Conservation (phyloP, 1,140 invertebrate genomes). For the Platyscapa corneri region DNA sequence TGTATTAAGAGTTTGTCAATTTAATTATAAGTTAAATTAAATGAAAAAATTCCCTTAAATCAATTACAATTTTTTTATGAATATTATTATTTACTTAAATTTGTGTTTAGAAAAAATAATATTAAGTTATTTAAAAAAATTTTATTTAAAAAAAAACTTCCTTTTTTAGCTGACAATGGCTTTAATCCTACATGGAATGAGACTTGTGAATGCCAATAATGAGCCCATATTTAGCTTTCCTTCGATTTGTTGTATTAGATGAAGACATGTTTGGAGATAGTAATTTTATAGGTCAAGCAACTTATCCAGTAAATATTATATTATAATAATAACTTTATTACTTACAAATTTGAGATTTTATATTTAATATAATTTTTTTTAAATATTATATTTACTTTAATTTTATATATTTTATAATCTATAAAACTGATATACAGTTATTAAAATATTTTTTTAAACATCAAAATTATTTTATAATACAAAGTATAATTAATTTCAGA, state of each 20-base stretch:
- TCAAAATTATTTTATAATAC: not conserved
- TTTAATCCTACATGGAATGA: constrained; percentile 97
- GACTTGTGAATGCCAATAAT: constrained; percentile 88
- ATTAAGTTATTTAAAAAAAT: not conserved
- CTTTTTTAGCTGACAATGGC: constrained; percentile 92
- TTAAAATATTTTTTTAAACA: not conserved
- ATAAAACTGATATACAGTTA: not conserved
- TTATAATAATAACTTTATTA: not conserved
- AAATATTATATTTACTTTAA: no score
- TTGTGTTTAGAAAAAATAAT: no score
- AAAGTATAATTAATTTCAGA: constrained; percentile 67
- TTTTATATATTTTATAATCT: no score
- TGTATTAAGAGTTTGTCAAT: no score
- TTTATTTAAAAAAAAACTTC: not conserved
- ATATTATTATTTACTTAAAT: no score
- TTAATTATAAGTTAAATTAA: no score
- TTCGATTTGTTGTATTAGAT: constrained; percentile 95
- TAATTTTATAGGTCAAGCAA: constrained; percentile 97
- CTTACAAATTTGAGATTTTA: no score
- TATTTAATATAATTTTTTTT: no score
- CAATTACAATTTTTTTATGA: no score
- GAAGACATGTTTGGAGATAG: constrained; percentile 99
- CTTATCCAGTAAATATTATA: constrained; percentile 83
- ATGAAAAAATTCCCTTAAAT: no score
- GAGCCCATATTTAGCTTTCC: constrained; percentile 91